These are phyloP conservation scores for Pseudochirops corinnae DNA, from an alignment of 2,797 vertebrate species.

Conservation along the genomic window DNA sequence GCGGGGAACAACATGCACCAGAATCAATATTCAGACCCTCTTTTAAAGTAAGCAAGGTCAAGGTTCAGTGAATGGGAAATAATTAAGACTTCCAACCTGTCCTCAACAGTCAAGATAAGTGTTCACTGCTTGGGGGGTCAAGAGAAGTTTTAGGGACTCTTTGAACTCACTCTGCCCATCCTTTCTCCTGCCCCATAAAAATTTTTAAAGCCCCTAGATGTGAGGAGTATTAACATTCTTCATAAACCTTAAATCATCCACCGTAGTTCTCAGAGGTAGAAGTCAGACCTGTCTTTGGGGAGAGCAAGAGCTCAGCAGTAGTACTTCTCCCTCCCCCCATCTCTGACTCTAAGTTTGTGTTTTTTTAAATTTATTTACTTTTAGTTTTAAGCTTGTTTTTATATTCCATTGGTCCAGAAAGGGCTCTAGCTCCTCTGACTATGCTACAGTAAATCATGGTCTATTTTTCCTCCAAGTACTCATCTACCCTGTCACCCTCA, in stretches of 20 bases:
- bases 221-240: neutral
- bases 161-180: neutral
- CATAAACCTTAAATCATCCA: neutral
- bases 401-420: neutral
- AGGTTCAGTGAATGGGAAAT: neutral
- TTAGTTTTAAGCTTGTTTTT: neutral
- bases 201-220: neutral
- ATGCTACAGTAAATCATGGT: neutral
- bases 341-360: neutral
- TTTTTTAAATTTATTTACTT: no score
- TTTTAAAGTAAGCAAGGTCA: neutral
- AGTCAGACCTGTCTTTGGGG: neutral
- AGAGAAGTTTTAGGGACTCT: neutral
- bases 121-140: neutral
- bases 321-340: neutral
- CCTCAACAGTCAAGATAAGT: neutral
- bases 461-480: neutral
- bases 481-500: neutral
- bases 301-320: neutral
- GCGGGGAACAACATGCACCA: neutral
- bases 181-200: neutral
- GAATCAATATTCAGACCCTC: neutral
- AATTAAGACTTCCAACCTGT: neutral
- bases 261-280: neutral
- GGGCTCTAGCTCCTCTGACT: neutral